Percentiles rank a stretch among this genome's conserved stretches.
Conservation (phyloP, 2,888 invertebrate genomes). For the Lithophane semibrunnea region DNA sequence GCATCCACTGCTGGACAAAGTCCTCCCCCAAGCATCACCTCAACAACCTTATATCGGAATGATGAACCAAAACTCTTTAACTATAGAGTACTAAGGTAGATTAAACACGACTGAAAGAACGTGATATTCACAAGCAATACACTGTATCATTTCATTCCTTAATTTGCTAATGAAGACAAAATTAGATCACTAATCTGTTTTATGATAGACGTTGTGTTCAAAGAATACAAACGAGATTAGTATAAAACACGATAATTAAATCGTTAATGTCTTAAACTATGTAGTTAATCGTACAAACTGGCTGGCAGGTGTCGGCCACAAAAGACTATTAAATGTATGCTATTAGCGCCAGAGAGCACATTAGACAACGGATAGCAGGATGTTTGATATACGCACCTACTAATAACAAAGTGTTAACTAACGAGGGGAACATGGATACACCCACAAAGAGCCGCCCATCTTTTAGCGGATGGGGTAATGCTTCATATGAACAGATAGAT, state of each 20-base stretch:
- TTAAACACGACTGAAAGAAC: background rate
- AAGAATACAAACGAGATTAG: background rate
- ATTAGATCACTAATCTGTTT: background rate
- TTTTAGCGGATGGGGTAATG: background rate
- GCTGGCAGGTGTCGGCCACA: background rate
- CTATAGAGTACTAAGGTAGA: background rate
- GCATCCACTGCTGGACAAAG: too few species aligned
- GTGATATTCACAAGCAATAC: background rate
- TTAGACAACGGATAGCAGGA: background rate
- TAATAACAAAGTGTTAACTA: slow-evolving; percentile 14
- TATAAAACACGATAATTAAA: background rate
- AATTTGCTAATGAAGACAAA: background rate
- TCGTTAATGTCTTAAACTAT: background rate
- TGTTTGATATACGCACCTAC: background rate
- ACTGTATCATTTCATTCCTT: too few species aligned
- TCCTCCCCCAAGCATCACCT: too few species aligned
- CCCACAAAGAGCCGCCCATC: slow-evolving; percentile 42
- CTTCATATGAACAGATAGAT: background rate
- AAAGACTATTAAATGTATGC: slow-evolving; percentile 5
- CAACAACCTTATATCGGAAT: background rate
- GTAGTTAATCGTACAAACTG: background rate
- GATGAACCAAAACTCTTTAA: background rate
- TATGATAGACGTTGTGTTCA: background rate
- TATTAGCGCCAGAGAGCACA: background rate
- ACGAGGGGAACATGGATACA: slow-evolving; percentile 32